Base-by-base conservation (phyloP, 2,113 vertebrate genomes). In the Podarcis cretensis region DNA sequence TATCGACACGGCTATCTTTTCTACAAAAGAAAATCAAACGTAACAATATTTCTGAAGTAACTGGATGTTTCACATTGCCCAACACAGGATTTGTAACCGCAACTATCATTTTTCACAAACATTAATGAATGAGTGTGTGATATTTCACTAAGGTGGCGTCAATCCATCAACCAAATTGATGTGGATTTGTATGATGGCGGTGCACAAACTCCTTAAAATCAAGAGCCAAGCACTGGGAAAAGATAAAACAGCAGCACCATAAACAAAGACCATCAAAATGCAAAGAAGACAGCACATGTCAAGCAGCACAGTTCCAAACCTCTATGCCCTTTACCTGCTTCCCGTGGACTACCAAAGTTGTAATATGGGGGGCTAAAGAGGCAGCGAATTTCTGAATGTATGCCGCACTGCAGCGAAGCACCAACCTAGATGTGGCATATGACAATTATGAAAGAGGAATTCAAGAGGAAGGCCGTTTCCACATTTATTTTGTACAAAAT, bases 311-410 rank as follows among this genome's bases (percentile, higher is more conserved):
- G 89, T 79, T 88, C 92, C 90, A 95, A 92, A 90, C 90, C 86
- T 95, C 57, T 87, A 90, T 92, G 94, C 92, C 93, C 98, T 95
- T 97, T 99, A 99, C 98, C 99, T 99, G 99, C 96, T 99, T 99
- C 96, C 98, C 98, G 93, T 99, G 97, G 97, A 99, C 99, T 97
- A 99, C 96, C 92, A 99, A 96, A 92, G 98, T 98, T 94, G 99
- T 99, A 97, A 99, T 98, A 97, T 99, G 98, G 92, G 98, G 98
- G 90, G 98, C 97, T 97, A 99, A 98, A 97, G 98, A 99, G 97
- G 98, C 97, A 96, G 98, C 98, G 94, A 97, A 97, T 98, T 97
- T 98, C 98, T 98, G 97, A 94, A 96, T 97, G 97, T 98, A 97
- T 91, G 97, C 98, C 93, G 98, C 99, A 94, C 98, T 96, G 71